phyloP scores from a whole-genome alignment of 2,113 vertebrate species.

The Indicator indicator region DNA sequence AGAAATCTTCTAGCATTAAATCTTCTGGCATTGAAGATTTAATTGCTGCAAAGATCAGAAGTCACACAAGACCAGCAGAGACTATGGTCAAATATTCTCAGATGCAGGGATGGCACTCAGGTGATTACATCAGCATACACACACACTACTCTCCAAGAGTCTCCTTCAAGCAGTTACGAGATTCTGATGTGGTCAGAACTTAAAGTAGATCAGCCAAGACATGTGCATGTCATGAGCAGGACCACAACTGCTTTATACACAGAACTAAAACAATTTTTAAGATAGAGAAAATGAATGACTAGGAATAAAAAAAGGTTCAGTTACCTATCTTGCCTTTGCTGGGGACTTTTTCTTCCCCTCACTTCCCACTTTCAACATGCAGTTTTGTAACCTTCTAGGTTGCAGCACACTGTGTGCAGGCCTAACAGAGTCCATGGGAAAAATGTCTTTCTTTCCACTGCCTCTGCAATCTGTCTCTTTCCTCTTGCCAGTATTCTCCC shows the following conservation, averaged over 20 bases:
- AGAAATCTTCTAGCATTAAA: not conserved
- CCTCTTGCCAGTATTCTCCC: not conserved
- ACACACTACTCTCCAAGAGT: not conserved
- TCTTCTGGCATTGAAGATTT: no score
- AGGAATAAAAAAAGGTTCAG: not conserved
- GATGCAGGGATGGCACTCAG: not conserved
- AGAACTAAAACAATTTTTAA: not conserved
- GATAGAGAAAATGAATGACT: not conserved
- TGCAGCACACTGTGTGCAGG: not conserved
- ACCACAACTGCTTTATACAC: not conserved
- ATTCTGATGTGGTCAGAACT: not conserved
- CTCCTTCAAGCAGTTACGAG: not conserved
- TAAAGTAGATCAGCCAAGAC: not conserved
- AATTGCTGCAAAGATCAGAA: not conserved
- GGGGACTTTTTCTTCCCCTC: not conserved
- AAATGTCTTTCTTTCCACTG: not conserved
- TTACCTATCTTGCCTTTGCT: not conserved
- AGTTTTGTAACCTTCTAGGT: not conserved
- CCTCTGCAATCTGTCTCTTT: not conserved
- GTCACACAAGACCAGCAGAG: not conserved
- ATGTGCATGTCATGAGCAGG: not conserved
- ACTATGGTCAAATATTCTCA: not conserved
- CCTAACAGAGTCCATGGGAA: not conserved
- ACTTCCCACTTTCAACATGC: not conserved
- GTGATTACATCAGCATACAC: not conserved